Evolutionary conservation across 2,113 vertebrate genomes (phyloP), one percentile per base, ranked within the genome.

Genomic region (Probosciger aterrimus): DNA sequence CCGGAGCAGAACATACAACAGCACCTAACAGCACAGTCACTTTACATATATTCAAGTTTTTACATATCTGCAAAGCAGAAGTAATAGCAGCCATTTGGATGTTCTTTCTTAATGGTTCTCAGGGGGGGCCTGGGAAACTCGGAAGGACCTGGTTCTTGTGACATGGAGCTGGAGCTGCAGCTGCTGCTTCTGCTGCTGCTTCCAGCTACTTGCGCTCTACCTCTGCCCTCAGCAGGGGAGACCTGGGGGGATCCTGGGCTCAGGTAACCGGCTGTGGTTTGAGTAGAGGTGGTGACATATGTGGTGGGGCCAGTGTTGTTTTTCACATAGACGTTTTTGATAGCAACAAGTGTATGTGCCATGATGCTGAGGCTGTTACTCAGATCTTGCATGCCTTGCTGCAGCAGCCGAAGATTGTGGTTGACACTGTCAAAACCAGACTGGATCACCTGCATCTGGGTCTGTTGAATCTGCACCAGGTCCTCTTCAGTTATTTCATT

Each of bases 51-150:
- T 83, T 96, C 73, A 97, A 96, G 94, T 95, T 91, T 95, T 96
- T 57, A 97, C 63, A 97, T 75, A 69, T 97, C 97, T 96, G 97
- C 97, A 97, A 97, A 97, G 94, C 97, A 97, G 96, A 97, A 97
- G 90, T 97, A 97, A 65, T 97, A 97, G 80, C 97, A 97, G 74
- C 97, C 97, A 64, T 97, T 97, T 83, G 96, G 96, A 79, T 97
- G 96, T 82, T 97, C 97, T 88, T 97, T 97, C 85, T 97, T 97
- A 96, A 97, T 96, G 90, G 94, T 92, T 95, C 97, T 96, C 85
- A 96, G 39, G 7, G 96, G 60, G 35, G 91, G 93, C 70, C 96
- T 92, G 27, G 97, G 92, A 81, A 97, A 97, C 62, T 97, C 97
- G 0, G 97, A 97, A 87, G 97, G 96, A 76, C 97, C 97, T 31